These are phyloP conservation scores for Erinaceus europaeus DNA, from an alignment of 2,113 vertebrate genomes.

Conservation along the genomic window DNA sequence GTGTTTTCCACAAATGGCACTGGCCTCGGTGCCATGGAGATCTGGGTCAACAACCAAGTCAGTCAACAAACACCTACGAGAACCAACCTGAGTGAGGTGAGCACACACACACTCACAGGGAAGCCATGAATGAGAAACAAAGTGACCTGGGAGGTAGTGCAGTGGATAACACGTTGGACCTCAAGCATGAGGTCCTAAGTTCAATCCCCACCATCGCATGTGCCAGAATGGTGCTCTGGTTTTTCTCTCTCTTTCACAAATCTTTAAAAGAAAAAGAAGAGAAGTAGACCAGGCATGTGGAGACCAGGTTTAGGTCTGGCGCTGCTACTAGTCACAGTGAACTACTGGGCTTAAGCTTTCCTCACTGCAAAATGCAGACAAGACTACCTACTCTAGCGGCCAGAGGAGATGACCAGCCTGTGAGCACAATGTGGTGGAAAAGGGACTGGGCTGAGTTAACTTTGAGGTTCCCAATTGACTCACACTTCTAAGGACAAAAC, in stretches of 20 bases:
- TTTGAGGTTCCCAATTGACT: background rate
- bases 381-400: background rate
- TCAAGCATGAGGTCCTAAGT: too few species aligned
- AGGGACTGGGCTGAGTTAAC: background rate
- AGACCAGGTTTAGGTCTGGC: background rate
- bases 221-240: too few species aligned
- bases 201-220: too few species aligned
- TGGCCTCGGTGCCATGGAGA: accelerated
- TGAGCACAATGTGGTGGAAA: background rate
- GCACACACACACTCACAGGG: background rate
- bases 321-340: accelerated
- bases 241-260: too few species aligned
- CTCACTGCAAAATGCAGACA: background rate
- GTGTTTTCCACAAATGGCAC: background rate
- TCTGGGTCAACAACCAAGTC: too few species aligned
- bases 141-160: too few species aligned
- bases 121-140: too few species aligned
- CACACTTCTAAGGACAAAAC: background rate
- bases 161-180: too few species aligned
- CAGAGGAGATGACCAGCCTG: background rate
- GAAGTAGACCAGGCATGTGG: background rate
- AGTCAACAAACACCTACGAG: background rate
- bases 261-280: too few species aligned
- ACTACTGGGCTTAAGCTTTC: background rate
- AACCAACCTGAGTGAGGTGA: background rate